Base-by-base conservation (phyloP, 2,797 vertebrate species). In the Pempheris klunzingeri region DNA sequence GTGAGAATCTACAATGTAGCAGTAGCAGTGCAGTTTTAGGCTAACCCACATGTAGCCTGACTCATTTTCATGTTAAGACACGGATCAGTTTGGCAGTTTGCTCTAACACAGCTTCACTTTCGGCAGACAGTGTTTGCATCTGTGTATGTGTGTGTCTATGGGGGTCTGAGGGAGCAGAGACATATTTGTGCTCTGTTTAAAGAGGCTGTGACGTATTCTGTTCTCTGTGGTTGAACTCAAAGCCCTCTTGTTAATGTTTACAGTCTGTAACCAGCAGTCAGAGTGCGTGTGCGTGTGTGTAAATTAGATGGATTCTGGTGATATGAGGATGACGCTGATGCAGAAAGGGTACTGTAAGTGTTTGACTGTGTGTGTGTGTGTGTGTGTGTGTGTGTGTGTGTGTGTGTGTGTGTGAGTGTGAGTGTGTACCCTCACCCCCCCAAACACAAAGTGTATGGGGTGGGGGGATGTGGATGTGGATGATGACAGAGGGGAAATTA, bases 221-320 rank as follows among this genome's bases (percentile, higher is more conserved):
- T 78, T 69, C 74, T 78, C 77, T 90, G 82, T 39, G 78, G 49
- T 39, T 36, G 34, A 86, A 87, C 77, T 75, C 65, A 62, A n/a
- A 72, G 63, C 18, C 75, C 74, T 61, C 76, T 84, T 78, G 67
- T 89, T 89, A 91, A 90, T 87, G 87, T 91, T 91, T 88, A 89
- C 73, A 71, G 71, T 68, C 70, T 77, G 85, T 58, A 87, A 81
- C 69, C 60, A 77, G 69, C 68, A 61, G 59, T 75, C 39, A 46
- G 34, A 24, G n/a, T 63, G 32, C 43, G 38, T 43, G 26, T 14
- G 18, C 22, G 20, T 49, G 61, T 36, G 54, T 15, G 36, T 11
- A 9, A n/a, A 15, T 53, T 20, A 47, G 22, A 47, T 70, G n/a
- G 22, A 59, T 59, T 32, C 28, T 39, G 32, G 54, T 59, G 55